Conservation (phyloP, 1,140 invertebrate species). For the Brachionus sp. region DNA sequence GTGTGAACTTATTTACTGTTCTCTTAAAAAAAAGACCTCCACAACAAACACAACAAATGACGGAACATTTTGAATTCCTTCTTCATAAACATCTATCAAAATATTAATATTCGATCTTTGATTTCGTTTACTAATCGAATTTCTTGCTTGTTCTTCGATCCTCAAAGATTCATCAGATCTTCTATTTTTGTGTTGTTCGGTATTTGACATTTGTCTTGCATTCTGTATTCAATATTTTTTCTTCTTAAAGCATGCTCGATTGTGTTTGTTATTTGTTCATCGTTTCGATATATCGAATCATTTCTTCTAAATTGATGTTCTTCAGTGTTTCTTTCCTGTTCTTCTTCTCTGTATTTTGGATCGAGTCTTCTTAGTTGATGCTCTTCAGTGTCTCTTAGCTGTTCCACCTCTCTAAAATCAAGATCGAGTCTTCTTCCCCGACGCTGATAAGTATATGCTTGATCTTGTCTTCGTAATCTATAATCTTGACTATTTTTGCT, state of each 20-base stretch:
- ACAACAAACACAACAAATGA: constrained; percentile 7
- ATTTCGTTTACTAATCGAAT: background rate
- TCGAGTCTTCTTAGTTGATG: background rate
- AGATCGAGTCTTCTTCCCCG: background rate
- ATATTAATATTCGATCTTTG: no score
- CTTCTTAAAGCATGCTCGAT: background rate
- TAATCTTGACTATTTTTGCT: background rate
- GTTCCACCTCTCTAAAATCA: background rate
- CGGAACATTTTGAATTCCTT: background rate
- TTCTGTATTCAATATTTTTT: no score
- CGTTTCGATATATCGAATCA: no score
- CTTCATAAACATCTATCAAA: background rate
- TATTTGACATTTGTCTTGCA: background rate
- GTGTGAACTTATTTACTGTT: background rate
- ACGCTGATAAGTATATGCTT: background rate
- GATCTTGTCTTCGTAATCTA: background rate
- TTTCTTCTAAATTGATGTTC: background rate
- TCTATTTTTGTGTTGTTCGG: background rate
- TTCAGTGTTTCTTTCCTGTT: background rate
- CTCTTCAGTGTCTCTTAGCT: no score
- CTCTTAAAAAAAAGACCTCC: background rate
- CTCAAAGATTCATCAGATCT: background rate
- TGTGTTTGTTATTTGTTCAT: no score
- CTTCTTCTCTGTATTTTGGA: background rate
- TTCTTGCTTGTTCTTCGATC: background rate